Evolutionary conservation across 2,113 vertebrate species (phyloP), one percentile per base, ranked within the genome.

Genomic region (Pithys albifrons): DNA sequence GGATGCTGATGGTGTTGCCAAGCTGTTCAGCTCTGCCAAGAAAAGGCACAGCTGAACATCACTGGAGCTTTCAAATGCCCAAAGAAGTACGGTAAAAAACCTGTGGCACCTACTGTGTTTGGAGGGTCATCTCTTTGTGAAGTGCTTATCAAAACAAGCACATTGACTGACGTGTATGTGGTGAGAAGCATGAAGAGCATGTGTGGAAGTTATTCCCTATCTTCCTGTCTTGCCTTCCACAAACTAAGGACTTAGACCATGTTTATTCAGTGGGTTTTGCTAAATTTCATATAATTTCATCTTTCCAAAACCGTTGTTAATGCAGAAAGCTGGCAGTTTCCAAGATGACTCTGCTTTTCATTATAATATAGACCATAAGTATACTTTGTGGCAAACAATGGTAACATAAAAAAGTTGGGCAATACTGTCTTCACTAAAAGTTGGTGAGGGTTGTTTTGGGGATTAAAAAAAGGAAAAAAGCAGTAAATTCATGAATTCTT

Each of bases 241-340:
- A 83, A 82, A 75, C 2, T 79, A 49, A 54, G 51, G 55, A 13
- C 43, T 85, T 24, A 17, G 20, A 16, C 45, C n/a, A 3, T 72
- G 37, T 85, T 94, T 85, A 61, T 93, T 77, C 71, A 76, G 51
- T 71, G 78, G 33, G 24, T 78, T 86, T 94, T 93, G 70, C 74
- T 93, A 69, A 94, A 91, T 76, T 95, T 74, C 52, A 69, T 37
- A 4, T 85, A 79, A 83, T 82, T 57, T 78, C 37, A 27, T 82
- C 48, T 58, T 88, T 86, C 8, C 31, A 2, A 20, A 76, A 71
- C 35, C 52, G 89, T 48, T 0, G 1, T 78, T 84, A 20, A 14
- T 58, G 18, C 57, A 93, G 48, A 75, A 75, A 55, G 48, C 27
- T 55, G 75, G 11, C 28, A 58, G 51, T 71, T 80, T 86, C 55